Evolutionary conservation across 2,888 invertebrate genomes (phyloP), one percentile per base, ranked within the genome.

Genomic region (Oscheius onirici): DNA sequence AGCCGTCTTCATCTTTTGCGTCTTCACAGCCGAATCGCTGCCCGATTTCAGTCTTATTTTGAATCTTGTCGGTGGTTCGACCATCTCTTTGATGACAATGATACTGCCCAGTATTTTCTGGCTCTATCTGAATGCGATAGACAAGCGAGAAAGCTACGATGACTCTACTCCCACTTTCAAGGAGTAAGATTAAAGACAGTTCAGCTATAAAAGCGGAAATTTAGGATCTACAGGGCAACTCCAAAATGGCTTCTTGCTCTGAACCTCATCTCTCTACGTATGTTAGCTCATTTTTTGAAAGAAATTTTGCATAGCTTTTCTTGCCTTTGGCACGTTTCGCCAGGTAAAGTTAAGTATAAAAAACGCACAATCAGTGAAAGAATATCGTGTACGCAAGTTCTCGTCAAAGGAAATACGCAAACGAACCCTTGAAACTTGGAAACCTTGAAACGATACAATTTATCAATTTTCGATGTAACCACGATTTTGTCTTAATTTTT

Each of bases 11-110:
- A 49, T 68, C 17, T 28, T 72, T 10, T 70, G 67, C 24, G 58
- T 70, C 15, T 75, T 82, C 70, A 73, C 75, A 1, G 80, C 78
- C 0, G 67, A 78, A 0, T 78, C 80, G 10, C 72, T 82, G n/a
- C 76, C 80, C 2, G 75, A 79, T 40, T 75, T 82, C 22, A 79
- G 80, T 1, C 44, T 77, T 0, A 75, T 82, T 54, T 51, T 82
- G 40, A 78, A 82, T 66, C 28, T 82, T 51, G 76, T 81, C 63
- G 82, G 82, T 1, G 80, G 77, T 20, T 75, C 80, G 3, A 82
- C 82, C 10, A 78, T 81, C 61, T 75, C 80, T 28, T 43, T 79
- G n/a, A 75, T 78, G 74, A 80, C 80, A 0, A 80, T 82, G 79
- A 43, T 82, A n/a, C 65, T 82, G 0, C 82, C 82, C 3, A 71